A percentile compares a stretch with the other conserved stretches of the same genome.
Conservation (phyloP, 2,888 invertebrate genomes). For the Oscheius sp. region DNA sequence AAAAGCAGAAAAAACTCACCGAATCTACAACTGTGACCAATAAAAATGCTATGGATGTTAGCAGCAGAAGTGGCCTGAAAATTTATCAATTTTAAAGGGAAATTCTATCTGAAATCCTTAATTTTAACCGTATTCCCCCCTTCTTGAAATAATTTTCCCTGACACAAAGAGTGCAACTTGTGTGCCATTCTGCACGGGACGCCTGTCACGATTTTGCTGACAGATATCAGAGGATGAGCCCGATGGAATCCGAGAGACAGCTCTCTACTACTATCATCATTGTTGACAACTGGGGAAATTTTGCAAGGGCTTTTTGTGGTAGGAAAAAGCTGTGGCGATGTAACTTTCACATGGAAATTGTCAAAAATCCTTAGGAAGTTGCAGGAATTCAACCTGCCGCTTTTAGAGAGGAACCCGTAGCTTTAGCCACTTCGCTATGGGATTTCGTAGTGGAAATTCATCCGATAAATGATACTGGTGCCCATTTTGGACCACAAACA, state of each 20-base stretch:
- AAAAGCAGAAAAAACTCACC: conserved; percentile 39
- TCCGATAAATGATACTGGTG: too few relatives aligned
- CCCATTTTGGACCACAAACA: too few relatives aligned
- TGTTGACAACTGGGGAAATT: too few relatives aligned
- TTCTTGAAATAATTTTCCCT: neutral
- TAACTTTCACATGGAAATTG: too few relatives aligned
- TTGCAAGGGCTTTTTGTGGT: too few relatives aligned
- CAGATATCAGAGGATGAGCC: neutral
- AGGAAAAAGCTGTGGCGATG: too few relatives aligned
- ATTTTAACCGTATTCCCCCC: neutral
- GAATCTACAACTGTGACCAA: conserved; percentile 51
- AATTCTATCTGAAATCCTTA: neutral
- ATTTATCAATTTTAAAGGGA: too few relatives aligned
- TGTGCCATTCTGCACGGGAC: neutral
- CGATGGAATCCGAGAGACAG: neutral
- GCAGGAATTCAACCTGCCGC: too few relatives aligned
- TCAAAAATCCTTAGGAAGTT: too few relatives aligned
- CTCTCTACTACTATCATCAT: neutral
- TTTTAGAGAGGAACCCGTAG: too few relatives aligned
- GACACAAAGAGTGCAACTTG: neutral
- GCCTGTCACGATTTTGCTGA: conserved; percentile 1
- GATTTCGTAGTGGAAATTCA: too few relatives aligned
- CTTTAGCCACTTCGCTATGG: too few relatives aligned
- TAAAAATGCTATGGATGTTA: conserved; percentile 47
- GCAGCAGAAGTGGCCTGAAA: conserved; percentile 53